Evolutionary conservation across 2,888 invertebrate species (phyloP), one percentile per base, ranked within the genome.

Genomic region (Cataglyphis altisquamis): DNA sequence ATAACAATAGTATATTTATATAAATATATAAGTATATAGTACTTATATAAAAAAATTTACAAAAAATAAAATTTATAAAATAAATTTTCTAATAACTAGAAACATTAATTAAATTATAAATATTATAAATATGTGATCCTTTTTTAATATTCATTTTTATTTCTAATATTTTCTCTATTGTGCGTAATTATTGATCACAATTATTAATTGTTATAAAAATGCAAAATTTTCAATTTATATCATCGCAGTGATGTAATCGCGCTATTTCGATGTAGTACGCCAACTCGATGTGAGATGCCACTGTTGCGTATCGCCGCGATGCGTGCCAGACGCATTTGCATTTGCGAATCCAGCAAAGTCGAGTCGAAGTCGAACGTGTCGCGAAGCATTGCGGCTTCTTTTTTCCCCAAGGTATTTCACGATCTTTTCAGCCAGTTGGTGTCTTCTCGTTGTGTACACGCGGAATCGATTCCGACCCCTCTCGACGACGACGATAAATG

Each of bases 311-410:
- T 85, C 81, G 52, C 66, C 45, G 70, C 25, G 39, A 36, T 83
- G 73, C 36, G 55, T 70, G 80, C 74, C 62, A 68, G 77, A 72
- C 48, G 63, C 77, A 66, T 82, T 86, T 82, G 63, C 77, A 66
- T 82, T 86, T 82, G 84, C 82, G 80, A 85, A 80, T 52, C 73
- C 29, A 60, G 15, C 10, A 6, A 60, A 45, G 36, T 85, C 68
- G 57, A 52, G 8, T 18, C 77, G 81, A 66, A 68, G 82, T 87
- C 57, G 60, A 73, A 3, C 60, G 45, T 36, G 57, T 62, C 36
- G 70, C 9, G 10, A 48, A 25, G 32, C 18, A 25, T 41, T 1
- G 72, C 18, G 57, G 25, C 55, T 25, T 18, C 15, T 57, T 70
- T 45, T 45, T 60, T 45, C 10, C 4, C 21, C 12, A 45, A 21